Evolutionary conservation across 64 coral and sea anemone species (phyloP).

Genomic region (Stylophora pistillata): DNA sequence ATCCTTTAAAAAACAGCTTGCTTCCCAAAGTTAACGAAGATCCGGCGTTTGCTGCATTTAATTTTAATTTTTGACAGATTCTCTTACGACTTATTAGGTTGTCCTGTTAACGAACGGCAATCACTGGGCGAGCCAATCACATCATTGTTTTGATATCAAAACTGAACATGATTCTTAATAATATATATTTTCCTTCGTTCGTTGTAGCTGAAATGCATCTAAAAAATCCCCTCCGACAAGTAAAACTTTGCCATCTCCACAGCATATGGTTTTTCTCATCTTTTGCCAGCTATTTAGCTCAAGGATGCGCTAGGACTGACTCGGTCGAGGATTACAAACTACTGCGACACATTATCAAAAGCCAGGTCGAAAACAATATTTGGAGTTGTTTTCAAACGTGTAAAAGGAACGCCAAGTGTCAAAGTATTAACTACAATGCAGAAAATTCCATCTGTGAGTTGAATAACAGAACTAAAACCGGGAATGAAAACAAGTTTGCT

Average conservation of each 20-base stretch:
- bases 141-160: no score
- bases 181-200: no score
- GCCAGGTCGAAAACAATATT: background rate
- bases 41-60: no score
- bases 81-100: no score
- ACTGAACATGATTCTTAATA: no score
- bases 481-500: slow-evolving; percentile 5
- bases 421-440: slow-evolving; percentile 52
- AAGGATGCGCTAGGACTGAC: slow-evolving; percentile 10
- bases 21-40: no score
- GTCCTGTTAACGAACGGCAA: no score
- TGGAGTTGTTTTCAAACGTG: slow-evolving; percentile 52
- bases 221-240: background rate
- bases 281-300: background rate
- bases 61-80: no score
- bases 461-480: slow-evolving; percentile 48
- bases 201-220: background rate
- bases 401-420: background rate
- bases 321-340: slow-evolving; percentile 1
- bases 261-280: background rate
- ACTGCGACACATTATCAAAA: background rate
- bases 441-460: slow-evolving; percentile 44
- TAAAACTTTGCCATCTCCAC: background rate
- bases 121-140: no score
- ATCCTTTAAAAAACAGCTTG: no score